Base-by-base conservation (phyloP, 53 echinoderm and acorn worm genomes). In the Apostichopus leukothele region DNA sequence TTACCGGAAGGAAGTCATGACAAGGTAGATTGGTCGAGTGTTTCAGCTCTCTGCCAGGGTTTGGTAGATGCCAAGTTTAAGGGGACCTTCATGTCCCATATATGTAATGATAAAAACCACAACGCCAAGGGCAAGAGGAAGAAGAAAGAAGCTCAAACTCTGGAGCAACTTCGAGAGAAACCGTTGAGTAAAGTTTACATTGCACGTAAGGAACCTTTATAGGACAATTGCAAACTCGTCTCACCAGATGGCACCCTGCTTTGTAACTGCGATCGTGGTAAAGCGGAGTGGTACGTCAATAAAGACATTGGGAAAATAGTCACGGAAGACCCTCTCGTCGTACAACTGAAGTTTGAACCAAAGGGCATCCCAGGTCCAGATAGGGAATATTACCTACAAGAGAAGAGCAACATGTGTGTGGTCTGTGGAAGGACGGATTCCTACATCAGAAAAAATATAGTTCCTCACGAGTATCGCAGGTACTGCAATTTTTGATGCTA, bases 381-480 rank as follows among this genome's bases (percentile, higher is more conserved):
- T 39, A 55, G 93, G 51, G 93, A 92, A 66, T 99, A 99, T 73
- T 99, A 99, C 71, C 71, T 93, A 22, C 90, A 76, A 51, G 96
- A 99, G 6, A 99, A 99, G 75, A 91, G 89, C 55, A 99, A 99
- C 76, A 86, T 66, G 22, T 99, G 99, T 67, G 94, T 93, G 1
- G 99, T 96, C 39, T 99, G 99, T 76, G 99, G 99, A n/a, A 50
- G 92, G 23, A 90, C 89, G 21, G 94, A 96, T 51, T 92, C 92
- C 8, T 99, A 99, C 89, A 93, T 99, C 71, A 88, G 92, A 77
- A 99, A 99, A 88, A 90, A 99, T 83, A 78, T 98, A 5, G 93
- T 99, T n/a, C 99, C 99, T 10, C 99, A 99, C 89, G 99, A 98
- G 83, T 99, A 99, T 81, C 91, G 94, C 86, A 94, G 92, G 99